Base-by-base conservation (phyloP, 2,113 vertebrate genomes). In the Grantiella picta region DNA sequence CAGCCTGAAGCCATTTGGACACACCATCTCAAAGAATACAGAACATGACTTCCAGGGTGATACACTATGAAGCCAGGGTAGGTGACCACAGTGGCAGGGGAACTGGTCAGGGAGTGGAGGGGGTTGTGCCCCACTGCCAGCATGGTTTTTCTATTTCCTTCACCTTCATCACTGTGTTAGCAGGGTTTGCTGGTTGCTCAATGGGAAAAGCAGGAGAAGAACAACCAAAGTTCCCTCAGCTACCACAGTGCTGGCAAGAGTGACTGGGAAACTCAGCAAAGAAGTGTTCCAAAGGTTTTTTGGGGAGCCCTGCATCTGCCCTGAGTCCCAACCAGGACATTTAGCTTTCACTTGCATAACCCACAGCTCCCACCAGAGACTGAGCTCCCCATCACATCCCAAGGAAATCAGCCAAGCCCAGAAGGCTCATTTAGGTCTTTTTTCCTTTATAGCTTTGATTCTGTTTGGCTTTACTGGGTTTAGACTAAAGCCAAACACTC, bases 11-110 rank as follows among this genome's bases (percentile, higher is more conserved):
- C 40, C 28, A 35, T 59, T 68, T 81, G 84, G 25, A 28, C 20
- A 3, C 3, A 25, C 4, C 20, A 16, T 24, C 13, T 44, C 54
- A 29, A 52, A 8, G 16, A 23, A 18, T 0, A 1, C 0, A 1
- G 31, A 23, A 38, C 11, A 28, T 12, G 36, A 56, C 31, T 86
- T 66, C 65, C 0, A 4, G 52, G 38, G 24, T 40, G 65, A 42
- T 23, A 22, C 66, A 44, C 61, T 50, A 25, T 66, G 71, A 25
- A 86, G 25, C 71, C 61, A 63, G 68, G 47, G 27, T 11, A 25
- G 22, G 31, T 72, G 33, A 36, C 20, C 35, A 84, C 15, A 3
- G 33, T 63, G n/a, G 50, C 45, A 15, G 2, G 1, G 36, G 9
- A 49, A 4, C 19, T 1, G 2, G 59, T 12, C 35, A 82, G 20